These are phyloP conservation scores for Cyrtonyx montezumae DNA, from an alignment of 2,113 vertebrate species.

Conservation along the genomic window DNA sequence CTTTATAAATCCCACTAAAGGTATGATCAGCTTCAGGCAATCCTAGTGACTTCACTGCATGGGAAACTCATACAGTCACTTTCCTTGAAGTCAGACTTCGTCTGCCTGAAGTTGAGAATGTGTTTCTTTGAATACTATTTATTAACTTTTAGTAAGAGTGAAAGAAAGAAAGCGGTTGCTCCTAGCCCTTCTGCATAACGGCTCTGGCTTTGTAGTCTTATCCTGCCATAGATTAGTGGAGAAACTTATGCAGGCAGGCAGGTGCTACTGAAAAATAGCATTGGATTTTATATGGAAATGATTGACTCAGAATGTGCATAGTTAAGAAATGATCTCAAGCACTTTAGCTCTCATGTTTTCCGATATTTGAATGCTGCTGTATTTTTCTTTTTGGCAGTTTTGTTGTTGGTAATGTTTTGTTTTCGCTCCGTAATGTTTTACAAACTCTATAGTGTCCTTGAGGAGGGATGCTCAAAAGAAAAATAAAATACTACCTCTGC, in stretches of 20 bases:
- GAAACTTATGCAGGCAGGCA: constrained; percentile 40
- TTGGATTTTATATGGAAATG: background rate
- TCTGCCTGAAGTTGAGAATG: constrained; percentile 37
- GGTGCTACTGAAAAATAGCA: constrained; percentile 34
- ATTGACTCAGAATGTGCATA: constrained; percentile 14
- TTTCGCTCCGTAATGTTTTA: constrained; percentile 60
- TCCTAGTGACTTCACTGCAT: constrained; percentile 4
- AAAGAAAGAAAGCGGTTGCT: background rate
- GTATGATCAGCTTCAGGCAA: constrained; percentile 21
- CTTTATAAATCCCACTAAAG: constrained; percentile 59
- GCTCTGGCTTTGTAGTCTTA: constrained; percentile 16
- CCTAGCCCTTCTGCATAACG: background rate
- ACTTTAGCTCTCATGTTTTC: constrained; percentile 69
- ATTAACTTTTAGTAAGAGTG: background rate
- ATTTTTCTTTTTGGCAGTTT: constrained; percentile 42
- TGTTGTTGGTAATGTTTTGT: constrained; percentile 36
- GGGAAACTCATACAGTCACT: background rate
- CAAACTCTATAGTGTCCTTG: constrained; percentile 59
- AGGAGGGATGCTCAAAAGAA: constrained; percentile 62
- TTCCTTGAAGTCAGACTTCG: constrained; percentile 14
- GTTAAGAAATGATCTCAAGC: constrained; percentile 57
- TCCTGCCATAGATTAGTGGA: background rate
- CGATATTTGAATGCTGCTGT: constrained; percentile 58
- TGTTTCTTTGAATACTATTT: constrained; percentile 39
- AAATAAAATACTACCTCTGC: constrained; percentile 78